Conservation (phyloP, 2,888 invertebrate species). For the Lysandra coridon region DNA sequence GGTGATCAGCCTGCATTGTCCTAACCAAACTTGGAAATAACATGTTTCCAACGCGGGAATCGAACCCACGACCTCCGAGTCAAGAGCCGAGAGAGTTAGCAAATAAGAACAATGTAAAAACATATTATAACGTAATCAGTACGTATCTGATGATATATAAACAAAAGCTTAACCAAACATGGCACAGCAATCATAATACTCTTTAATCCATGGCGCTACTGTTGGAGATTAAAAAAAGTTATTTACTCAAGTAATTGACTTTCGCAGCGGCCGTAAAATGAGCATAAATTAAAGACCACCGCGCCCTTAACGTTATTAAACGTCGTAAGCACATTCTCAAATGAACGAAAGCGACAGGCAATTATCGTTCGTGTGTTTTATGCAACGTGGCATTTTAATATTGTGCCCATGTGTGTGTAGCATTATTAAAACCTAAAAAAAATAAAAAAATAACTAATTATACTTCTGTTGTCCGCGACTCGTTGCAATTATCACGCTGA, state of each 20-base stretch:
- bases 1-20: too few relatives aligned
- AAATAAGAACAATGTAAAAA: too few relatives aligned
- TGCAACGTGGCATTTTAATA: background rate
- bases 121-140: too few relatives aligned
- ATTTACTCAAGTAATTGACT: slow-evolving; percentile 17
- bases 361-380: slow-evolving; percentile 4
- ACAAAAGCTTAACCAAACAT: background rate
- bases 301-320: slow-evolving; percentile 10
- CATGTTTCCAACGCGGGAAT: too few relatives aligned
- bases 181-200: background rate
- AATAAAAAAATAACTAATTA: too few relatives aligned
- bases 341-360: background rate
- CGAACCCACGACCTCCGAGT: too few relatives aligned
- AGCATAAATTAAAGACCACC: background rate
- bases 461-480: too few relatives aligned
- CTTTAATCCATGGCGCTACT: background rate
- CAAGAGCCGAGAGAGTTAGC: too few relatives aligned
- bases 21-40: too few relatives aligned
- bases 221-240: background rate
- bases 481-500: too few relatives aligned
- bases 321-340: background rate
- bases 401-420: background rate
- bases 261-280: background rate
- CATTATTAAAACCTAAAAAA: too few relatives aligned
- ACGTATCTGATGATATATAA: too few relatives aligned